Evolutionary conservation across 1,140 invertebrate genomes (phyloP), one percentile per base, ranked within the genome.

Genomic region (Drosophila miranda): DNA sequence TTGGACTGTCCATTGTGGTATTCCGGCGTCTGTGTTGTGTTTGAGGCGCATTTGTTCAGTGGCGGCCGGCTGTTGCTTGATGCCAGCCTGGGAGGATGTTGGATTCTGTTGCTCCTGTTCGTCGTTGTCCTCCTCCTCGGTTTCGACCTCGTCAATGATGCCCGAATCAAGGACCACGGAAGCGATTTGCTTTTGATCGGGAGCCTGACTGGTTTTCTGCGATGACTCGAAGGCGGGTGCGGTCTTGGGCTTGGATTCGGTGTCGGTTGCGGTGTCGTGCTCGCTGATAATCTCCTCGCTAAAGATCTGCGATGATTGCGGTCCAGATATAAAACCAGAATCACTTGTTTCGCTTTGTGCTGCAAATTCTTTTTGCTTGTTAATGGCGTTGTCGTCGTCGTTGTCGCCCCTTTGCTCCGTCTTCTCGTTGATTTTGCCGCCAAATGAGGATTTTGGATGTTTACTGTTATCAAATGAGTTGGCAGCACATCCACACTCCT

Each of bases 301-400:
- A 52, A 70, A 81, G 45, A 86, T 86, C 68, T 76, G 81, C 44
- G 72, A 67, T 72, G 87, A 80, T 77, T 89, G 89, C 49, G 84
- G 79, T 14, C 89, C 89, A 21, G 89, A 90, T 50, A 91, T 78
- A 49, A 91, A 91, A 56, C 90, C 91, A 52, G 91, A 92, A 91
- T 93, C 93, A 56, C 79, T 90, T 52, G 89, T 84, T 58, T 91
- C 90, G 43, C 74, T 81, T 69, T 80, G 67, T 58, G 91, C 90
- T 70, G 90, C 90, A 79, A 89, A 89, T 61, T 78, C 69, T 66
- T 78, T 80, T 62, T 87, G 53, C 52, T 83, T 70, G 67, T 68
- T 86, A 69, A 89, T 78, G 68, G 73, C 75, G 63, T 48, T 50
- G 52, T 58, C 58, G 62, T 28, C 7, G 41, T 34, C 42, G 34